Evolutionary conservation across 2,113 vertebrate genomes (phyloP), one percentile per base, ranked within the genome.

Genomic region (Atlantisia rogersi): DNA sequence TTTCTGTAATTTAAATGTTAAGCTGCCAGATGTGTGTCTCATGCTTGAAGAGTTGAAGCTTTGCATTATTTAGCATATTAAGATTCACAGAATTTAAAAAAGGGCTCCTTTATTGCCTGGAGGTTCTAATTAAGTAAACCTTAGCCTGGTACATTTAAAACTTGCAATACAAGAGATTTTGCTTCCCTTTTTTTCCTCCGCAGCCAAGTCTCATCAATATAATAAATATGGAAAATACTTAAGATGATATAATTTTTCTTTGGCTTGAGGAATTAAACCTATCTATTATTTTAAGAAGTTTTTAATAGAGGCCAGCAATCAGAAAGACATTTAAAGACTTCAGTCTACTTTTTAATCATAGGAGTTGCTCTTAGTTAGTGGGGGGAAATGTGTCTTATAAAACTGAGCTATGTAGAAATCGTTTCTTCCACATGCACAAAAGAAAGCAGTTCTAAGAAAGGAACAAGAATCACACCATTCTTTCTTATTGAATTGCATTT

Each of bases 11-110:
- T 99, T 99, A 99, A 99, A 99, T 99, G 98, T 99, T 99, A 99
- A 99, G 99, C 99, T 98, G 98, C 99, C 99, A 99, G 99, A 99
- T 99, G 99, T 99, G 99, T 99, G 99, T 99, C 99, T 99, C 99
- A 99, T 99, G 99, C 99, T 99, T 99, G 99, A 99, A 99, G 99
- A 99, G 99, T 98, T 97, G 98, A 98, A 98, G 99, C 99, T 99
- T 99, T 99, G 99, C 99, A 99, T 99, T 99, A 99, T 99, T 99
- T 99, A 99, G 99, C 99, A 99, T 99, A 99, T 99, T 99, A 99
- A 99, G 99, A 99, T 99, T 99, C 99, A 98, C 98, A 99, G 99
- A 99, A 99, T 99, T 99, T 99, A 99, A 99, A 99, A 99, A 99
- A 99, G 99, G 99, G 98, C 97, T 99, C 99, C 98, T 99, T 99